Evolutionary conservation across 2,888 invertebrate genomes (phyloP), one percentile per base, ranked within the genome.

Genomic region (Himalopsyche kuldschensis): DNA sequence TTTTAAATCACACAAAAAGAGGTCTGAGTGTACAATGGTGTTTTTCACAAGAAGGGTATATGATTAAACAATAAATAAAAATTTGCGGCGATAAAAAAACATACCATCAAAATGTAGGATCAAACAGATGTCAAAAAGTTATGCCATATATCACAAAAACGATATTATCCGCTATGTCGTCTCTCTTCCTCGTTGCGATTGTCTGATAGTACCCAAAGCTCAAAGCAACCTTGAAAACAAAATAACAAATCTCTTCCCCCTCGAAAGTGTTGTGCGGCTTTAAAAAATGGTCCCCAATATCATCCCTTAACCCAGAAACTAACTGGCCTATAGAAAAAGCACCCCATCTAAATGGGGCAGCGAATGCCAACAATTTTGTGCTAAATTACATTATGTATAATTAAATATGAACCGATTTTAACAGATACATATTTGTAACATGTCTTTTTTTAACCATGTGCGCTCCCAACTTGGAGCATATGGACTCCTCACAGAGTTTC

Each of bases 211-310:
- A 32, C 32, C 32, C 8, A 41, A 78, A 24, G 78, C 47, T 78
- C 78, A 83, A 48, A 35, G 78, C 35, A 85, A 82, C 85, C 85
- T 85, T 82, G 85, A 83, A 83, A 82, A 31, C 48, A 85, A 78
- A 84, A 82, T 82, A 78, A 83, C 79, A 81, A 83, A 83, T 82
- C 82, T 78, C 82, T 69, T 55, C 76, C 35, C 76, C 35, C 27
- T 75, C 41, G 30, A 55, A 20, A 47, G 31, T 69, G 75, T 79
- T 47, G 32, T 27, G 2, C 24, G 46, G 80, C 47, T 80, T 55
- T 78, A 85, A 85, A 84, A 83, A 85, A 82, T 76, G 32, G 81
- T 78, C 80, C 80, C 83, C 41, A 78, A 83, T 83, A 78, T 30
- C 20, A 78, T 63, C 46, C 69, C 75, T 75, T 81, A 81, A 82